Percentiles rank a stretch among this genome's conserved stretches.
These are phyloP conservation scores for Scaptomyza polygonia DNA, from an alignment of 2,888 invertebrate genomes.

Conservation along the genomic window DNA sequence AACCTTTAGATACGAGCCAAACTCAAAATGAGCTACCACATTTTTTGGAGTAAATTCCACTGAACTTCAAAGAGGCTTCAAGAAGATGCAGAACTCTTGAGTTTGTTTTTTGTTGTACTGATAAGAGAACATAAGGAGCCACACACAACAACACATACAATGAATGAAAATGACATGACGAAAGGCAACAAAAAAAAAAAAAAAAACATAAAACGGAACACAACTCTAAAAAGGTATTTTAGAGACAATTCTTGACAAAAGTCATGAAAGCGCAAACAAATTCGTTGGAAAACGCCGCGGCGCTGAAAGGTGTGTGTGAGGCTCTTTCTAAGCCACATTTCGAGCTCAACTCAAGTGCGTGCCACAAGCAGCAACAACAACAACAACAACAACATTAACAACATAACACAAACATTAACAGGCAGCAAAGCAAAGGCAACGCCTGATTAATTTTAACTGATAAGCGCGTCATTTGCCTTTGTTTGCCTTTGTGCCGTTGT, in stretches of 20 bases:
- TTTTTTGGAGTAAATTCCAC: slow-evolving; percentile 24
- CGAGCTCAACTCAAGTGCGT: slow-evolving; percentile 66
- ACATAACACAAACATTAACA: slow-evolving; percentile 12
- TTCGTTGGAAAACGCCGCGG: slow-evolving; percentile 65
- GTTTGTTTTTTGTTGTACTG: slow-evolving; percentile 20
- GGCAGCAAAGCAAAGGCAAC: slow-evolving; percentile 61
- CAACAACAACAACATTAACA: slow-evolving; percentile 14
- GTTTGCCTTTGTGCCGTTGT: slow-evolving; percentile 53
- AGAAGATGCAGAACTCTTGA: slow-evolving; percentile 40
- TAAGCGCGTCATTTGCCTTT: slow-evolving; percentile 77
- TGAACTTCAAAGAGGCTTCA: slow-evolving; percentile 7
- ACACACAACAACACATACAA: not conserved
- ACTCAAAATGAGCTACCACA: slow-evolving; percentile 22
- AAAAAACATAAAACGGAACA: slow-evolving; percentile 44
- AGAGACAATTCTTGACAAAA: slow-evolving; percentile 34
- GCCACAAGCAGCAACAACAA: slow-evolving; percentile 55
- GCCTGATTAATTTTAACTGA: slow-evolving; percentile 79
- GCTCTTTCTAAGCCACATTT: slow-evolving; percentile 31
- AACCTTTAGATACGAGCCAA: slow-evolving; percentile 35
- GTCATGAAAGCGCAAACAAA: slow-evolving; percentile 73
- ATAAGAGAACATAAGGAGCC: slow-evolving; percentile 39
- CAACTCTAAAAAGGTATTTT: slow-evolving; percentile 8
- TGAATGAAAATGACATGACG: slow-evolving; percentile 29
- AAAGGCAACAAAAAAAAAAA: too few species aligned
- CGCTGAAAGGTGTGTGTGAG: slow-evolving; percentile 59